These are phyloP conservation scores for Tenebrio molitor DNA, from an alignment of 1,140 invertebrate species.

Conservation along the genomic window DNA sequence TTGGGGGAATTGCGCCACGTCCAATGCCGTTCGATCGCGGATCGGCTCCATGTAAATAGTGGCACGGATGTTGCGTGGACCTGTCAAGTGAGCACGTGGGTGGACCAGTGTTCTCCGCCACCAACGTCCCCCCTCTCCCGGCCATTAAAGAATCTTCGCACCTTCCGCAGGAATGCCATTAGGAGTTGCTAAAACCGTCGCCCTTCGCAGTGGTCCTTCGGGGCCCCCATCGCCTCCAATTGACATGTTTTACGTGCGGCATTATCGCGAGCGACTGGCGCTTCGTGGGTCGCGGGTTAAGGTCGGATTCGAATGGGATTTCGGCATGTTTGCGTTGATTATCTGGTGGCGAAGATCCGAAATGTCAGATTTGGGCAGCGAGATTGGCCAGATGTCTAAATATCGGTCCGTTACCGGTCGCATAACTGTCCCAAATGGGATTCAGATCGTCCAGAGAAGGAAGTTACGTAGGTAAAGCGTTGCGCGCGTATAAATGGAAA, in stretches of 20 bases:
- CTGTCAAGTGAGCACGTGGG: constrained; percentile 64
- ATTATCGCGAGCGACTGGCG: too few relatives aligned
- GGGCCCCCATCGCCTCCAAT: background rate
- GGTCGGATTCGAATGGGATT: background rate
- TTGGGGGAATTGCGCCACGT: background rate
- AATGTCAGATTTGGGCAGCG: too few relatives aligned
- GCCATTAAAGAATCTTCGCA: constrained; percentile 54
- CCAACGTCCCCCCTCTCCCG: constrained; percentile 47
- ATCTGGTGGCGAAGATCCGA: too few relatives aligned
- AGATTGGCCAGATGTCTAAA: background rate
- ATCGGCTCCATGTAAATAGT: constrained; percentile 58
- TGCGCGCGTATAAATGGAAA: constrained; percentile 21
- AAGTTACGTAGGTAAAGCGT: constrained; percentile 28
- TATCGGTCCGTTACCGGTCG: background rate
- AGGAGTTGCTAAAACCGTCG: background rate
- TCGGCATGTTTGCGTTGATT: too few relatives aligned
- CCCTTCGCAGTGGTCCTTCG: background rate
- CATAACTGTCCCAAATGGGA: constrained; percentile 30
- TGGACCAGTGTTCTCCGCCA: constrained; percentile 62
- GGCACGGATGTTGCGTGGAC: constrained; percentile 61
- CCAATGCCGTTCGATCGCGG: background rate
- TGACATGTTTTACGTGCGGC: too few relatives aligned
- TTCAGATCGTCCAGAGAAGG: constrained; percentile 17
- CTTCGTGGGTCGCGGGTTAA: background rate
- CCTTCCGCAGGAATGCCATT: constrained; percentile 56